Conservation (phyloP, 2,113 vertebrate species). For the Nycticryphes semicollaris region DNA sequence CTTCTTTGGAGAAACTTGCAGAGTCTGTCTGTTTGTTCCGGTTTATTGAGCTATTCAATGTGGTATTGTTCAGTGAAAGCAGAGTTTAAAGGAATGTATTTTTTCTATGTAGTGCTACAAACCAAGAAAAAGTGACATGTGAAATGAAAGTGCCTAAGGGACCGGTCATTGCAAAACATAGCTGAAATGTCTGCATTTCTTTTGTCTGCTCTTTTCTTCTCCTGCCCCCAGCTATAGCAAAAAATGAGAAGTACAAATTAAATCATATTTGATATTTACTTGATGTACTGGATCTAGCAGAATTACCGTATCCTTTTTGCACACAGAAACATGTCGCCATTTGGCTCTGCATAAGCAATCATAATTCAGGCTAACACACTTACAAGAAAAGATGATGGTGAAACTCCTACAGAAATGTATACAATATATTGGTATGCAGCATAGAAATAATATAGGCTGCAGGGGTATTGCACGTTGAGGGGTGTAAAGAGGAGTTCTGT, state of each 20-base stretch:
- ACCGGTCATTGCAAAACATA: conserved; percentile 21
- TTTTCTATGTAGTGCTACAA: conserved; percentile 2
- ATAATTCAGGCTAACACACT: not conserved
- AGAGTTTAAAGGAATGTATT: conserved; percentile 26
- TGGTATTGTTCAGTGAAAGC: conserved; percentile 32
- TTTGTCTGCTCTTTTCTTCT: not conserved
- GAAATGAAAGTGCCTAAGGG: not conserved
- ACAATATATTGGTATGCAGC: not conserved
- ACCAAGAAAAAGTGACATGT: not conserved
- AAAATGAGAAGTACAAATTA: not conserved
- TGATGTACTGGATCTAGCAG: not conserved
- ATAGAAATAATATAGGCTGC: not conserved
- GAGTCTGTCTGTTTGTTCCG: conserved; percentile 2
- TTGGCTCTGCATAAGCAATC: not conserved
- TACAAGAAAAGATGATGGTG: not conserved
- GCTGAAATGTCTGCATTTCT: not conserved
- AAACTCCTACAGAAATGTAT: not conserved
- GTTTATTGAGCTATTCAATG: conserved; percentile 35
- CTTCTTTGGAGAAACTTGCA: conserved; percentile 6
- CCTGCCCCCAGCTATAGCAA: not conserved
- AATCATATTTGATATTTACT: not conserved
- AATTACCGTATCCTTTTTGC: not conserved
- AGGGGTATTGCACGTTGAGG: not conserved
- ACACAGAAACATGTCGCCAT: not conserved
- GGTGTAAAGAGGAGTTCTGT: not conserved